A percentile compares a stretch with the other conserved stretches of the same genome.
Evolutionary conservation across 2,113 vertebrate genomes (phyloP).

Genomic region (Varanus salvator): DNA sequence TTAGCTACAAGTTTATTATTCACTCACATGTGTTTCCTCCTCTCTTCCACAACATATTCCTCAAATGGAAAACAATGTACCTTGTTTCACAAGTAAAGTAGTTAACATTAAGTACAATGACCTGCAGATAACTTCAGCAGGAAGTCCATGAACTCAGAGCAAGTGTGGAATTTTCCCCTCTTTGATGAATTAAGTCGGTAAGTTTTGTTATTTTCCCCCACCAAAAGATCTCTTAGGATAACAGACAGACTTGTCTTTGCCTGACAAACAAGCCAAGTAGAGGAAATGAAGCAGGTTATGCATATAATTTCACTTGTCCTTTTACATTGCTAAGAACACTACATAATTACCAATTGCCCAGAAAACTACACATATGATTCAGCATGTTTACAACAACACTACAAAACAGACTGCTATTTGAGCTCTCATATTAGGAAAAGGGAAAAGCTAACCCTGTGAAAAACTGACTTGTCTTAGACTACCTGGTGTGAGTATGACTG

Average conservation of each 20-base stretch:
- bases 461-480: background rate
- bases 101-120: slow-evolving; percentile 32
- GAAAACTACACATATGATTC: background rate
- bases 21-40: slow-evolving; percentile 7
- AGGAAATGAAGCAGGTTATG: background rate
- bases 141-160: slow-evolving; percentile 34
- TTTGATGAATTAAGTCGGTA: slow-evolving; percentile 18
- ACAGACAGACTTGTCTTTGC: slow-evolving; percentile 1
- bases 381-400: background rate
- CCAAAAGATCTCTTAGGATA: slow-evolving; percentile 29
- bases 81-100: slow-evolving; percentile 27
- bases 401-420: background rate
- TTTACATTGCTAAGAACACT: background rate
- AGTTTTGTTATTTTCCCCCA: slow-evolving; percentile 11
- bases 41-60: background rate
- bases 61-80: slow-evolving; percentile 30
- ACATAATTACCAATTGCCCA: background rate
- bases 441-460: background rate
- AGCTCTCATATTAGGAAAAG: background rate
- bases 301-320: background rate
- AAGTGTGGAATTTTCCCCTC: background rate
- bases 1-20: background rate
- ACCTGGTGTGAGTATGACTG: background rate
- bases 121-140: slow-evolving; percentile 22
- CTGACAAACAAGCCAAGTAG: slow-evolving; percentile 6